Conservation (phyloP, 2,113 vertebrate genomes). For the Mesocricetus auratus region DNA sequence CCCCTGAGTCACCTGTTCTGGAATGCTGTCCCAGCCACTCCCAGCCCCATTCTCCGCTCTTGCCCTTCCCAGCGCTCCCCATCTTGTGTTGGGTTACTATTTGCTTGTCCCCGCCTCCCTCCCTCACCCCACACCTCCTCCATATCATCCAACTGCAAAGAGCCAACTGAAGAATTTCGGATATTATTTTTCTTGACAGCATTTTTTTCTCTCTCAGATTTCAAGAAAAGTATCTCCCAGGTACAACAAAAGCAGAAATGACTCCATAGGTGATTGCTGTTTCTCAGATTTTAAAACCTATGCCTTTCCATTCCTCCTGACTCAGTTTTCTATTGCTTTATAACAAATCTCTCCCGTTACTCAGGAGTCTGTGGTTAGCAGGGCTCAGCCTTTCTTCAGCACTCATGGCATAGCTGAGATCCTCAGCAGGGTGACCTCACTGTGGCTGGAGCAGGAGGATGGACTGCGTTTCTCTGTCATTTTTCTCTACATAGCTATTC, state of each 20-base stretch:
- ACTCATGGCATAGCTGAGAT: background rate
- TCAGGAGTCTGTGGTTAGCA: background rate
- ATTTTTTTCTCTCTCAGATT: slow-evolving; percentile 19
- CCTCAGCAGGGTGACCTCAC: background rate
- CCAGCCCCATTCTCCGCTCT: fast-evolving
- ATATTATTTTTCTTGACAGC: background rate
- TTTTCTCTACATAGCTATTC: background rate
- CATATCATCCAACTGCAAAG: background rate
- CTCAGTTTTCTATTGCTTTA: background rate
- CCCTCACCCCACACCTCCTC: no score
- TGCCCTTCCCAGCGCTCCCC: background rate
- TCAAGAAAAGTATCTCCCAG: background rate
- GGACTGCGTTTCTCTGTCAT: background rate
- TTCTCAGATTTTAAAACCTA: slow-evolving; percentile 10
- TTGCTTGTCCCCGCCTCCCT: background rate
- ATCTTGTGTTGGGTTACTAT: no score
- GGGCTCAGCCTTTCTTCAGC: background rate
- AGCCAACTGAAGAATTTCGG: background rate
- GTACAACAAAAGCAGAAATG: slow-evolving; percentile 22
- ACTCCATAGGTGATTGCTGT: background rate
- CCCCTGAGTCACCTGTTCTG: background rate
- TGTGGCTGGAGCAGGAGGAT: background rate
- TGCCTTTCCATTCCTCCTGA: background rate
- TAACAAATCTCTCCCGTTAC: background rate
- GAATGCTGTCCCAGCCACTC: background rate